Evolutionary conservation across 2,113 vertebrate species (phyloP).

Genomic region (Chionis minor): DNA sequence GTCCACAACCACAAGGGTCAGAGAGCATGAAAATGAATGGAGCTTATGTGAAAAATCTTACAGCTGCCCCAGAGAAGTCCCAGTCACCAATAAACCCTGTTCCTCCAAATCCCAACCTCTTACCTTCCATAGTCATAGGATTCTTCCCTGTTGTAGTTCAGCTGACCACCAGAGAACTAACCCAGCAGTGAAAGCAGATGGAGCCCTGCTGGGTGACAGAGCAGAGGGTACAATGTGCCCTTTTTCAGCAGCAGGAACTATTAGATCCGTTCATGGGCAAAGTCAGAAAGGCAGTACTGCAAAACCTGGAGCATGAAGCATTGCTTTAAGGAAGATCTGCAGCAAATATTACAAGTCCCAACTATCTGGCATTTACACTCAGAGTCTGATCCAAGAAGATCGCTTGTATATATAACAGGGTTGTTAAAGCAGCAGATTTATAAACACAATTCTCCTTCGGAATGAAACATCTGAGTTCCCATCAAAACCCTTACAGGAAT

Average conservation of each 20-base stretch:
- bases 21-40: neutral
- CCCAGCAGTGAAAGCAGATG: neutral
- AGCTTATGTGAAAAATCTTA: neutral
- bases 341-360: neutral
- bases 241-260: neutral
- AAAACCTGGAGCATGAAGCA: neutral
- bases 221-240: neutral
- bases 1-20: rapidly evolving
- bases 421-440: neutral
- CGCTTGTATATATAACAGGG: neutral
- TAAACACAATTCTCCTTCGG: conserved; percentile 25
- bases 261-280: neutral
- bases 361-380: neutral
- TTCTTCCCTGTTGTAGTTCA: neutral
- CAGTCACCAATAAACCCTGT: neutral
- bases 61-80: neutral
- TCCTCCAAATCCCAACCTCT: neutral
- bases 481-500: neutral
- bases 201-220: neutral
- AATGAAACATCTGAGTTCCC: neutral
- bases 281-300: neutral
- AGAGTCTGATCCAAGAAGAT: neutral
- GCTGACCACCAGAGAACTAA: neutral
- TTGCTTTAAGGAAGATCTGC: neutral
- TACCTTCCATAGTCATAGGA: neutral